Conservation (phyloP, 2,113 vertebrate genomes). For the Rhinoptilus africanus region DNA sequence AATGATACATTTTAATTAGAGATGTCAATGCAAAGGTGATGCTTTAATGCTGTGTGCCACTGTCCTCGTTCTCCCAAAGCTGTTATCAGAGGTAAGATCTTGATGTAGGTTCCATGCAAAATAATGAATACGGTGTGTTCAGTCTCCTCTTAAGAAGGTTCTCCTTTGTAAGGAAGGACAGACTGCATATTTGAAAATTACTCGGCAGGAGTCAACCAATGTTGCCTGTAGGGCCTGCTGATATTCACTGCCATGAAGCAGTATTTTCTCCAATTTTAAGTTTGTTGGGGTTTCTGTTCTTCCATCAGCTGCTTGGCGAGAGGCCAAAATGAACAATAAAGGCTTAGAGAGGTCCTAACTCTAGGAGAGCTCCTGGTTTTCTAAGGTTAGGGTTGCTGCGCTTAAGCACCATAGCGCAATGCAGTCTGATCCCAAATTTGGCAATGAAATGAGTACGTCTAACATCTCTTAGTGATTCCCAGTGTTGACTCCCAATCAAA, state of each 20-base stretch:
- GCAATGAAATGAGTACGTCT: not conserved
- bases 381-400: not conserved
- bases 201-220: not conserved
- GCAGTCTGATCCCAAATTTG: not conserved
- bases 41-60: not conserved
- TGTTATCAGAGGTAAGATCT: not conserved
- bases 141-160: not conserved
- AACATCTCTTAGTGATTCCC: not conserved
- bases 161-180: not conserved
- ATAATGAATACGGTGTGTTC: not conserved
- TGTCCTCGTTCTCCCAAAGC: not conserved
- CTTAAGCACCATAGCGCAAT: not conserved
- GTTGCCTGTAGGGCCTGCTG: not conserved
- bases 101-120: not conserved
- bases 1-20: not conserved
- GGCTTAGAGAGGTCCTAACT: not conserved
- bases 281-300: not conserved
- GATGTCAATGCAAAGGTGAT: not conserved
- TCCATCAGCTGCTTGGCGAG: not conserved
- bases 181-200: not conserved
- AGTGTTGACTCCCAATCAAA: not conserved
- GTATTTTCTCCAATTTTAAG: not conserved
- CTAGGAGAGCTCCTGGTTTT: not conserved
- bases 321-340: not conserved
- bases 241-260: not conserved